Conservation (phyloP, 2,113 vertebrate species). For the Empidonax alnorum region DNA sequence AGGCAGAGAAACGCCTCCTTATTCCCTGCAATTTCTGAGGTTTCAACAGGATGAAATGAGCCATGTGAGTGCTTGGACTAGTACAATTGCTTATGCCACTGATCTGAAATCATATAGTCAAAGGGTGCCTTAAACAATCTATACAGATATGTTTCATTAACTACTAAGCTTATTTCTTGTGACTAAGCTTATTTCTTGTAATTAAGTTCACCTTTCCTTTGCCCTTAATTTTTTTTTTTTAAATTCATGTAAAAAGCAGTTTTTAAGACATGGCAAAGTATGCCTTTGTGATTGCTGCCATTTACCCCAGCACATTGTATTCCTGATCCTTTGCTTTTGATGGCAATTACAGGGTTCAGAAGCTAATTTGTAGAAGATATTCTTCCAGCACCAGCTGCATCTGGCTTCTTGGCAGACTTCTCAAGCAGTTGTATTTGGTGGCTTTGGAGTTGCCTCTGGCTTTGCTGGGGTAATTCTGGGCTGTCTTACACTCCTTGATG, state of each 20-base stretch:
- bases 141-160: constrained; percentile 3
- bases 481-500: constrained; percentile 1
- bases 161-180: background rate
- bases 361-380: constrained; percentile 28
- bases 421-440: constrained; percentile 7
- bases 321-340: background rate
- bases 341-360: constrained; percentile 25
- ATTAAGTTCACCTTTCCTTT: background rate
- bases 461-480: constrained; percentile 22
- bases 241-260: background rate
- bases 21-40: background rate
- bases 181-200: constrained; percentile 21
- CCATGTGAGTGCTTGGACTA: background rate
- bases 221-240: background rate
- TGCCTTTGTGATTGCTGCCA: background rate
- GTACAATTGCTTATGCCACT: background rate
- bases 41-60: background rate
- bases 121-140: constrained; percentile 4
- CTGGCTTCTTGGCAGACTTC: constrained; percentile 37
- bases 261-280: background rate
- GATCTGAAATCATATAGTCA: background rate
- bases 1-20: background rate
- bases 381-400: background rate
- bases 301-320: background rate
- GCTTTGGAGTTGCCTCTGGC: constrained; percentile 34